Evolutionary conservation across 2,113 vertebrate genomes (phyloP), one percentile per base, ranked within the genome.

Genomic region (Furnarius figulus): DNA sequence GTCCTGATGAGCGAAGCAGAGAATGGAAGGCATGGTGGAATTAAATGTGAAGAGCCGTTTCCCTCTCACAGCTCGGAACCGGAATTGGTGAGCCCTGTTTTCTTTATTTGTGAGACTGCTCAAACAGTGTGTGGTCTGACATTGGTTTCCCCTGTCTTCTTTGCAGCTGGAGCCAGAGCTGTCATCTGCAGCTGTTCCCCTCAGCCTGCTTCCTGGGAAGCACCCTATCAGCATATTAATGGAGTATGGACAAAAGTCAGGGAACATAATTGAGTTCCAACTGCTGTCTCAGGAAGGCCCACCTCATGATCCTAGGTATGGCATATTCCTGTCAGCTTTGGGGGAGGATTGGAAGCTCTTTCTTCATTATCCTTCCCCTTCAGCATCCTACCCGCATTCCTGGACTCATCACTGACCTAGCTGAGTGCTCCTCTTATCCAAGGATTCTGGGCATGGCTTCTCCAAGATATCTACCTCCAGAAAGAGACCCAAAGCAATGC

Each of bases 271-370:
- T 21, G 99, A 99, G 86, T 99, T 99, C 93, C 98, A 99, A 76
- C 98, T 99, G 88, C 98, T 99, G 0, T 98, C 99, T 46, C 99
- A 99, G 97, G 99, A 99, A 8, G 99, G 99, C 18, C 99, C 99
- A 1, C 98, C 99, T 12, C 99, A 99, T 8, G 99, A 99, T 96
- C 99, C 99, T 31, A 98, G 99, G 99, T 99, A 98, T 44, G 95
- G 93, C 55, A 3, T 14, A 1, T 31, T 17, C 22, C 16, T 56
- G 83, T 27, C 56, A 28, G 30, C 53, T 52, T 6, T 18, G 39
- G 40, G 62, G 83, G n/a, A 40, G 33, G n/a, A 12, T 3, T 47
- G 23, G 42, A 53, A 79, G 24, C 23, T 35, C 7, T 37, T 53
- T 30, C 42, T 44, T 65, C 66, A 16, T 24, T 19, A 1, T 28